These are phyloP conservation scores for Selene dorsalis DNA, from an alignment of 2,797 vertebrate genomes.

Conservation along the genomic window DNA sequence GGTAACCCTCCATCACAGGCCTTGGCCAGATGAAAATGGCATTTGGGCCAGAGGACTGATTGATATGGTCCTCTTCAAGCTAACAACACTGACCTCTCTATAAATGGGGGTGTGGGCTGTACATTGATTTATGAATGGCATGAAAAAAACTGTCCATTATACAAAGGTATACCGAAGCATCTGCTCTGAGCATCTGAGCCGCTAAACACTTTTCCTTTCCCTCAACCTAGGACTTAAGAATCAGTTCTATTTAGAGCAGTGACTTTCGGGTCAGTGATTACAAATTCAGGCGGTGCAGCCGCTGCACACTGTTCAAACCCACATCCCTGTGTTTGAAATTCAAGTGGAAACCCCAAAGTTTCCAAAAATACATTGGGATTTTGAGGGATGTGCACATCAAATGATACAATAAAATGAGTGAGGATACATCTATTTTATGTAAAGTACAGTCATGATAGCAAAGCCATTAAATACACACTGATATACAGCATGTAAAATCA, in stretches of 20 bases:
- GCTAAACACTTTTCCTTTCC: background rate
- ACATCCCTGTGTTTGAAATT: background rate
- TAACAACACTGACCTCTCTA: slow-evolving; percentile 35
- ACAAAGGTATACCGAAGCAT: background rate
- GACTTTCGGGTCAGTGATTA: background rate
- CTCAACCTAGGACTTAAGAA: background rate
- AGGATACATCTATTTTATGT: background rate
- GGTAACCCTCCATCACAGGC: slow-evolving; percentile 52
- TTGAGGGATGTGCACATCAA: background rate
- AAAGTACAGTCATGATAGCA: background rate
- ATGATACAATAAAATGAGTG: background rate
- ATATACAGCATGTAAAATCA: background rate
- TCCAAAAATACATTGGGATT: background rate
- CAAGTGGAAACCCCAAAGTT: background rate
- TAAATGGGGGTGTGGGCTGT: slow-evolving; percentile 20
- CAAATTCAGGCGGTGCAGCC: slow-evolving; percentile 19
- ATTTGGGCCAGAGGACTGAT: slow-evolving; percentile 35
- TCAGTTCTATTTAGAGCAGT: background rate
- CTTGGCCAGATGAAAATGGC: slow-evolving; percentile 9
- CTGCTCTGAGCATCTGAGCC: background rate
- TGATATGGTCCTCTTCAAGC: slow-evolving; percentile 20
- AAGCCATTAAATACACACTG: no score
- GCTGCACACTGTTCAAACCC: slow-evolving; percentile 2
- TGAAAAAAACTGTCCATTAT: background rate
- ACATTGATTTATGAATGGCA: slow-evolving; percentile 28